Evolutionary conservation across 2,888 invertebrate species (phyloP), one percentile per base, ranked within the genome.

Genomic region (Melieria omissa): DNA sequence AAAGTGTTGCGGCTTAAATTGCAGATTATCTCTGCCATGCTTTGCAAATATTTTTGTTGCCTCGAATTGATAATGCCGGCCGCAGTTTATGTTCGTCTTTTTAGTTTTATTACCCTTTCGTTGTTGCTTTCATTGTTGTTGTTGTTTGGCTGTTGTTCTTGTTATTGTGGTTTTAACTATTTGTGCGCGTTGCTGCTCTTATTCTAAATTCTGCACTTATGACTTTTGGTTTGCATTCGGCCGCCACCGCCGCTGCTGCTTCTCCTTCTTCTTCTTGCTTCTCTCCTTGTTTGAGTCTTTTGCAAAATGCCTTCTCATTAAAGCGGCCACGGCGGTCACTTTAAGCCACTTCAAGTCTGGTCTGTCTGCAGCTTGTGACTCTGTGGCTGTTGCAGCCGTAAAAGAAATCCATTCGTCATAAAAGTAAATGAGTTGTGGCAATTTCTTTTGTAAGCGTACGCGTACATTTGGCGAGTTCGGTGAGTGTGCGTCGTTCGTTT

Each of bases 1-100:
- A 8, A 14, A 44, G 54, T 46, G 7, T 57, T 44, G 46, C 46
- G 44, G 55, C 57, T 65, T 54, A 65, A 57, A 65, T 29, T 65
- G 45, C 44, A 55, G 16, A 65, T 65, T 65, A 44, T 65, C 16
- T 65, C 44, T 14, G 42, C 45, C 41, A 5, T 64, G 7, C 49
- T 64, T 52, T 41, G n/a, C 64, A 42, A 62, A 52, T n/a, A 14
- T 10, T 42, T 54, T 4, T 41, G n/a, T 54, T 65, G 14, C 41
- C 42, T 42, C 52, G 52, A 54, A 47, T 63, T 41, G 49, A 41
- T 46, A 54, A 64, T 47, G 52, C 52, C 42, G 52, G n/a, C 42
- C n/a, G 29, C 54, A 42, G 46, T 65, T 54, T 52, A 52, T 65
- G 42, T 9, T 29, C 1, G 41, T n/a, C 29, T 29, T 29, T 29